These are phyloP conservation scores for Catharus ustulatus DNA, from an alignment of 2,797 vertebrate species.

Conservation along the genomic window DNA sequence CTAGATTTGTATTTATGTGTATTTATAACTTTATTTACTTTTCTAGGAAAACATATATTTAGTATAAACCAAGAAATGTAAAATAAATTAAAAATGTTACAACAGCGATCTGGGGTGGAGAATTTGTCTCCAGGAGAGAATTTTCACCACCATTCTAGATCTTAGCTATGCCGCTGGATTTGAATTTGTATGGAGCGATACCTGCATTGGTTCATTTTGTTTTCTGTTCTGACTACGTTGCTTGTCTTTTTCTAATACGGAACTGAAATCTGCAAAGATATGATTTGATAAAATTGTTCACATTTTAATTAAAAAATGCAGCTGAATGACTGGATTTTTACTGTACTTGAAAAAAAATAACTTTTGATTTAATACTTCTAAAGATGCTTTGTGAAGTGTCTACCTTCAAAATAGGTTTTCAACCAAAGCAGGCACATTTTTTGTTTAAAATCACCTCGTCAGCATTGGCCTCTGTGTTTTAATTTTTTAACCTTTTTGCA, in stretches of 20 bases:
- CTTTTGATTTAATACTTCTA: not conserved
- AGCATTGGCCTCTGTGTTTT: not conserved
- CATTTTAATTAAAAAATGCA: not conserved
- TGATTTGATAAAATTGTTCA: not conserved
- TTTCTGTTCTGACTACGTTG: not conserved
- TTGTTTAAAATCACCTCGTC: not conserved
- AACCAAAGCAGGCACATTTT: not conserved
- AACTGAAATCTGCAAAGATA: not conserved
- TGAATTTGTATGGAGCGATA: rapidly evolving
- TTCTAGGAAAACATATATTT: not conserved
- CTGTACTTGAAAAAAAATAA: not conserved
- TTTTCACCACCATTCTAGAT: not conserved
- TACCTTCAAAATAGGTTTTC: not conserved
- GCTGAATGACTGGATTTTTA: not conserved
- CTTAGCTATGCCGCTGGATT: not conserved
- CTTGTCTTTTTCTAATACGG: not conserved
- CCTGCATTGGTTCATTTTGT: not conserved
- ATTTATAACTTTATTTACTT: not conserved
- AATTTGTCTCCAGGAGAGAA: not conserved
- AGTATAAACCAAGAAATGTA: not conserved
- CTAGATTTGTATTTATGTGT: not conserved
- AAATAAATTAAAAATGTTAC: not conserved
- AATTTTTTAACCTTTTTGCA: conserved; percentile 17
- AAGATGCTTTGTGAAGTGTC: not conserved
- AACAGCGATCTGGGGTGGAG: not conserved